Percentiles rank a stretch among this genome's conserved stretches.
Evolutionary conservation across 92 coral and sea anemone genomes (phyloP).

Genomic region (Epizoanthus ramosus): DNA sequence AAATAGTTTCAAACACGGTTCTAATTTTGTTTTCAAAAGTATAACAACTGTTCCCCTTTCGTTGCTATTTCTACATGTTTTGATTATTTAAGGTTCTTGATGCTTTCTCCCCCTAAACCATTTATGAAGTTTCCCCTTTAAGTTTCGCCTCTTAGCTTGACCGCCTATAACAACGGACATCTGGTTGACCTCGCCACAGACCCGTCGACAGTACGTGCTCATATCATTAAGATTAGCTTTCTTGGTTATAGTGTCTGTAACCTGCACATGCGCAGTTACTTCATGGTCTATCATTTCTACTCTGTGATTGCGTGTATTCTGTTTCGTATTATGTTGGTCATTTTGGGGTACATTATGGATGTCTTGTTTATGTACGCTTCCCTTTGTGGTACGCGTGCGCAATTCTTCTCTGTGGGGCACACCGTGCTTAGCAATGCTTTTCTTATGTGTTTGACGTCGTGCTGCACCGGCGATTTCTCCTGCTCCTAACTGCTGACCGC

Average conservation of each 20-base stretch:
- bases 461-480: constrained; percentile 24
- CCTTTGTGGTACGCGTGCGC: background rate
- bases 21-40: no score
- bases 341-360: background rate
- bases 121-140: background rate
- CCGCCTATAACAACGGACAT: background rate
- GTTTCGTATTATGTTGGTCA: background rate
- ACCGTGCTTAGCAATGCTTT: background rate
- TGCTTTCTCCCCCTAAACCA: background rate
- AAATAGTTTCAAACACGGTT: no score
- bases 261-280: background rate
- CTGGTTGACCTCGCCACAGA: constrained; percentile 1
- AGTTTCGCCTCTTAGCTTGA: background rate
- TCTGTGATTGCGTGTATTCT: background rate
- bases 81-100: no score
- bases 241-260: background rate
- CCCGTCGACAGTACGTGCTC: constrained; percentile 1
- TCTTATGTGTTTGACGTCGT: constrained; percentile 4
- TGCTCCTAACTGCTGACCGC: constrained; percentile 27
- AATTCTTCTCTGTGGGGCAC: background rate
- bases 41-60: no score
- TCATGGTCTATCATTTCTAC: background rate
- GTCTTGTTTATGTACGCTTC: background rate
- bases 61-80: no score
- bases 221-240: background rate